Evolutionary conservation across 2,888 invertebrate species (phyloP), one percentile per base, ranked within the genome.

Genomic region (Ptycholaimellus sp.): DNA sequence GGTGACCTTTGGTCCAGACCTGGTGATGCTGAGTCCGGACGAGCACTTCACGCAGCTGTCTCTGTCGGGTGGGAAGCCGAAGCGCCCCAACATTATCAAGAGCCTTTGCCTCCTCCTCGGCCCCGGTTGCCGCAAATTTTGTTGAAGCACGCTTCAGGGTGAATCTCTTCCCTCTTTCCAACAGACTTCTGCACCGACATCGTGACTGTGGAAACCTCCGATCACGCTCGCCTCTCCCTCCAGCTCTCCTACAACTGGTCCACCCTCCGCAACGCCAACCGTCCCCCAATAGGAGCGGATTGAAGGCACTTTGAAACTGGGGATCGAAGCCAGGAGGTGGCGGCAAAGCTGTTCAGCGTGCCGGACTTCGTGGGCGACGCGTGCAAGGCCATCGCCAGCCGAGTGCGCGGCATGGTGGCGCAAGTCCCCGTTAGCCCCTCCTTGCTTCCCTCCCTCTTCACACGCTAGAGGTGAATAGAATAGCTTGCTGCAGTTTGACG

Each of bases 321-420:
- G 5, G 49, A 55, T 36, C 57, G 57, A 38, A 43, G 45, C 2
- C 46, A 46, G 3, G 46, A 46, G 16, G 61, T 59, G 9, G 51
- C 57, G n/a, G 55, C 60, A 13, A 62, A 59, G 45, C 43, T 65
- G n/a, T 65, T 65, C 52, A 61, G 60, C 46, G 63, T 65, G 4
- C 64, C 65, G 6, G 65, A 65, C 46, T 65, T 65, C 48, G 57
- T 63, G n/a, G 65, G 65, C 16, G 65, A 66, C 46, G 56, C 62
- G 14, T 65, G 65, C 46, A 65, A 65, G 46, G 64, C 64, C 18
- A 59, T 65, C 29, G 65, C 65, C 3, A 64, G 64, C 7, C 46
- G 64, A 11, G 56, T 65, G 18, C 48, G 65, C 46, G 65, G 65
- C 13, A 59, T 63, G 22, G 64, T 65, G 1, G 64, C 65, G 17